Base-by-base conservation (phyloP, 2,888 invertebrate genomes). In the Dascillus cervinus region DNA sequence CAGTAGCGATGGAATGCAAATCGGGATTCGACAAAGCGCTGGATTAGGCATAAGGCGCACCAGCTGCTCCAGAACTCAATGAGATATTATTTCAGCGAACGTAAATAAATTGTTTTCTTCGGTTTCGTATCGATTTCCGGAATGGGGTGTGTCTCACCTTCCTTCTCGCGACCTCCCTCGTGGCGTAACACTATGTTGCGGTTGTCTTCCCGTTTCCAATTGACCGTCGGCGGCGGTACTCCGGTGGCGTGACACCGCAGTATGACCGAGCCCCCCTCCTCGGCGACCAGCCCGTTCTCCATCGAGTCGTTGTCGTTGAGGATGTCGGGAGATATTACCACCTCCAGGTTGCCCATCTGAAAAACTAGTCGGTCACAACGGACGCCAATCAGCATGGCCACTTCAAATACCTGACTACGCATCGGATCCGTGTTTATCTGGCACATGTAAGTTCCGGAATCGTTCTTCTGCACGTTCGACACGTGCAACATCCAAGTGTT, bases 371-470 rank as follows among this genome's bases (percentile, higher is more conserved):
- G n/a, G n/a, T n/a, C 23, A 17, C 33, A 12, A 29, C 10, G 13
- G 10, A n/a, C 11, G n/a, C n/a, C n/a, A n/a, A n/a, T n/a, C n/a
- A n/a, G n/a, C n/a, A n/a, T n/a, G n/a, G n/a, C n/a, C n/a, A n/a
- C 32, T 27, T 31, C 25, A 25, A 26, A 68, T 67, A 88, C 88
- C 79, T 85, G 84, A 64, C 82, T 85, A 53, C 81, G 77, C 87
- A 89, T 88, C 34, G 89, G 90, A 60, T 87, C 86, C 35, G 89
- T 90, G 67, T 90, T 90, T 55, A 90, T 82, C 68, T 91, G 91
- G 66, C 90, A 91, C 89, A 91, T 91, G 69, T 92, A 92, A 29
- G 85, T 86, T 52, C 92, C 92, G 14, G 86, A 86, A 68, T 92
- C 92, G 62, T 85, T 85, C 56, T 86, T 81, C 65, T 89, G 88